Conservation (phyloP, 2,888 invertebrate species). For the Petrophora chlorosata region DNA sequence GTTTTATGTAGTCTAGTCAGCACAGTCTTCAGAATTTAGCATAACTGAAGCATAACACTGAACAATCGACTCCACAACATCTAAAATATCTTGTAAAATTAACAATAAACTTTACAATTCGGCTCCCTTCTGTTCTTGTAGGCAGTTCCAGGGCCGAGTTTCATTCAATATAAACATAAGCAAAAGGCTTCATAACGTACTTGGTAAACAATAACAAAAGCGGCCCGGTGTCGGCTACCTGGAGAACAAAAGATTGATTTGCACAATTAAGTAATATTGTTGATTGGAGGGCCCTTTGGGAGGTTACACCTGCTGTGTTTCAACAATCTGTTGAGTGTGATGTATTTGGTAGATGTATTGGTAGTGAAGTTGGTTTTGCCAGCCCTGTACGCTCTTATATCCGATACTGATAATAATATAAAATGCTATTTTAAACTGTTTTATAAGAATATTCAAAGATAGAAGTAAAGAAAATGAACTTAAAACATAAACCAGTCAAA, state of each 20-base stretch:
- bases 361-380: too few species aligned
- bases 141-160: slow-evolving; percentile 43
- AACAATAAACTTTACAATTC: slow-evolving; percentile 37
- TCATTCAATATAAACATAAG: slow-evolving; percentile 54
- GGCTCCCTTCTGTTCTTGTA: slow-evolving; percentile 40
- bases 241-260: slow-evolving; percentile 45
- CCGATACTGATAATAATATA: too few species aligned
- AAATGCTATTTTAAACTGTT: too few species aligned
- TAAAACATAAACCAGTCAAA: too few species aligned
- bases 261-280: slow-evolving; percentile 37
- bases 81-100: slow-evolving; percentile 25
- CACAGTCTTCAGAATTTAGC: too few species aligned
- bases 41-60: neutral
- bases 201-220: slow-evolving; percentile 58
- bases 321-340: slow-evolving; percentile 5
- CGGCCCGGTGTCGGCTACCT: slow-evolving; percentile 39
- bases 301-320: slow-evolving; percentile 16
- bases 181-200: slow-evolving; percentile 46
- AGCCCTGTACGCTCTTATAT: too few species aligned
- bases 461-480: too few species aligned
- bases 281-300: slow-evolving; percentile 22
- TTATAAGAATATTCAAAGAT: too few species aligned
- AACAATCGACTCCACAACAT: slow-evolving; percentile 1
- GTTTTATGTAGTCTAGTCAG: too few species aligned
- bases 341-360: too few species aligned